phyloP scores from a whole-genome alignment of 2,113 vertebrate genomes.

The Merops nubicus region DNA sequence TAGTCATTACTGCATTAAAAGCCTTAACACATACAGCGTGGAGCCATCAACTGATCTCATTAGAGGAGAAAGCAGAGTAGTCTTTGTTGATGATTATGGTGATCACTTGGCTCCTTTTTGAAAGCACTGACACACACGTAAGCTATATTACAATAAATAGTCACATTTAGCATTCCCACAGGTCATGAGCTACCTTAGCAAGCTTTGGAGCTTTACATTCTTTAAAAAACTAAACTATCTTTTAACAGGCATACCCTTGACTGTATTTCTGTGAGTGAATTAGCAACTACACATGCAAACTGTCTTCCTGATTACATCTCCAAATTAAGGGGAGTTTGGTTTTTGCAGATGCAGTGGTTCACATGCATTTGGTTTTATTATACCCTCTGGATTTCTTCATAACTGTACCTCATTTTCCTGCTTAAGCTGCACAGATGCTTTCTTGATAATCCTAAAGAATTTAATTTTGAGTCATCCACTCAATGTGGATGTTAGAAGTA shows the following conservation, averaged over 20 bases:
- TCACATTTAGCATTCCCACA: not conserved
- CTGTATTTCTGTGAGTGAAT: not conserved
- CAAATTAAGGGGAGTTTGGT: not conserved
- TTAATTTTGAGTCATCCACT: slow-evolving; percentile 22
- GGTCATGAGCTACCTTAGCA: not conserved
- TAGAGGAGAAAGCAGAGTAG: not conserved
- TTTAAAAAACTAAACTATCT: not conserved
- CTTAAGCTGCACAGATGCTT: slow-evolving; percentile 29
- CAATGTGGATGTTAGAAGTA: not conserved
- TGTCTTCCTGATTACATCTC: slow-evolving; percentile 15
- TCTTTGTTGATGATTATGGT: not conserved
- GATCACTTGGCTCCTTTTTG: not conserved
- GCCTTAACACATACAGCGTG: not conserved
- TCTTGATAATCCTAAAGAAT: slow-evolving; percentile 11
- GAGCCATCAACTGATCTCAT: slow-evolving; percentile 13
- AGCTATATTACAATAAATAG: not conserved
- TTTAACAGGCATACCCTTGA: not conserved
- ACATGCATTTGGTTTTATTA: not conserved
- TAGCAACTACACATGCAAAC: slow-evolving; percentile 17
- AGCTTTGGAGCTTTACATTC: not conserved
- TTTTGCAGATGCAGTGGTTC: not conserved
- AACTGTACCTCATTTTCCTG: not conserved
- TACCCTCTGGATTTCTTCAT: not conserved
- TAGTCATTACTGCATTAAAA: not conserved
- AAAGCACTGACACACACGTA: not conserved